Conservation (phyloP, 2,113 vertebrate genomes). For the Mesitornis unicolor region DNA sequence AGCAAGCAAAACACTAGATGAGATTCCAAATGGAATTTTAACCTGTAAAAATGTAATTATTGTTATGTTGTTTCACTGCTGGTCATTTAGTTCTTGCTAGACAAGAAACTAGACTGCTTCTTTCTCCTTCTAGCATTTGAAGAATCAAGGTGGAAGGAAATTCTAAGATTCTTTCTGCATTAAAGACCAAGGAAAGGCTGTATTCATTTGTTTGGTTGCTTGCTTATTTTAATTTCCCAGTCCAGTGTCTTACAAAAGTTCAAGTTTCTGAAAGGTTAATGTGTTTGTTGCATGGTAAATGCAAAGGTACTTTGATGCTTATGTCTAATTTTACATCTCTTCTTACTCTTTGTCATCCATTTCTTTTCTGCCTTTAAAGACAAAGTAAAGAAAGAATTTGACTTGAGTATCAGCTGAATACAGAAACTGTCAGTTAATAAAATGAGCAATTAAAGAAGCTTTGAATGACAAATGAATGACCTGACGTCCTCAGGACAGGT, state of each 20-base stretch:
- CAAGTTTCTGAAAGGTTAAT: neutral
- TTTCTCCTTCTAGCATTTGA: neutral
- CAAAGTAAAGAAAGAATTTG: neutral
- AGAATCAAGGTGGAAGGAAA: neutral
- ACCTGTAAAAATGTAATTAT: neutral
- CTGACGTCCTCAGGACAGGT: neutral
- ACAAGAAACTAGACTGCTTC: fast-evolving
- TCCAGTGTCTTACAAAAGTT: neutral
- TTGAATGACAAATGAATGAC: neutral
- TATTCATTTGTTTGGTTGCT: neutral
- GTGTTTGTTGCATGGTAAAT: neutral
- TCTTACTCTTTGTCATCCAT: neutral
- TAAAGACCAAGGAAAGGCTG: neutral
- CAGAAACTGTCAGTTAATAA: neutral
- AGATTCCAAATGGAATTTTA: neutral
- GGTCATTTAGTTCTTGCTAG: neutral
- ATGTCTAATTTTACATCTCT: neutral
- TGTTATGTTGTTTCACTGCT: neutral
- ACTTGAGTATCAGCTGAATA: neutral
- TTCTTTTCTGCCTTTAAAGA: neutral
- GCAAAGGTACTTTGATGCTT: neutral
- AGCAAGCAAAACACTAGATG: neutral
- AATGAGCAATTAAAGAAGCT: neutral
- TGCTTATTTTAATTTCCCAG: neutral
- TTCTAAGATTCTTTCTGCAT: neutral